phyloP scores from a whole-genome alignment of 2,797 vertebrate genomes.

The Meriones psammophilus region DNA sequence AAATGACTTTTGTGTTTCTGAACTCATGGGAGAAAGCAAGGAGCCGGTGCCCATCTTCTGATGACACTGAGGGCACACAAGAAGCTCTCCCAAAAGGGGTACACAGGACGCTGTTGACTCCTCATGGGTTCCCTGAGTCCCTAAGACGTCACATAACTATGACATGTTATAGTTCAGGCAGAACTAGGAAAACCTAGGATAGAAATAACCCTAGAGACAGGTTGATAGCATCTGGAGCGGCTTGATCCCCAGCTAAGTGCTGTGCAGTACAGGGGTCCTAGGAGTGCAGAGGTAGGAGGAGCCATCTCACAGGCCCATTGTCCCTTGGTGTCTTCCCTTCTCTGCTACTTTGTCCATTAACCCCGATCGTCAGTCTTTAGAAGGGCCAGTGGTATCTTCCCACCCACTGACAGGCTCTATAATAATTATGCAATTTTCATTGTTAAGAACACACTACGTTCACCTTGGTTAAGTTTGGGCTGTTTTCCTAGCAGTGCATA shows the following conservation, averaged over 20 bases:
- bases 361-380: not conserved
- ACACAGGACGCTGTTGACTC: not conserved
- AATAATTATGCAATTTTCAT: not conserved
- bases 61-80: not conserved
- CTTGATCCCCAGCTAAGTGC: not conserved
- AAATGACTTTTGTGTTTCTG: conserved; percentile 59
- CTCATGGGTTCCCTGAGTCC: not conserved
- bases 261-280: not conserved
- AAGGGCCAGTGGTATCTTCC: conserved; percentile 27
- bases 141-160: not conserved
- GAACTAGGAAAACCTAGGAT: not conserved
- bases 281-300: not conserved
- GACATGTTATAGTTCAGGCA: not conserved
- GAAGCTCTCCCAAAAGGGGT: conserved; percentile 1
- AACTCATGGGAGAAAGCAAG: conserved; percentile 43
- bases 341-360: not conserved
- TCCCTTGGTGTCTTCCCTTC: not conserved
- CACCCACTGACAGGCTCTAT: not conserved
- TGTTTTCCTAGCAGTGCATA: not conserved
- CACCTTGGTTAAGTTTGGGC: not conserved
- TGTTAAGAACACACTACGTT: not conserved
- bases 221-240: not conserved
- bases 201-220: conserved; percentile 8
- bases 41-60: conserved; percentile 29
- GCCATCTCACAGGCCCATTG: not conserved